Conservation (phyloP, 92 coral and sea anemone genomes). For the Palythoa grandis region DNA sequence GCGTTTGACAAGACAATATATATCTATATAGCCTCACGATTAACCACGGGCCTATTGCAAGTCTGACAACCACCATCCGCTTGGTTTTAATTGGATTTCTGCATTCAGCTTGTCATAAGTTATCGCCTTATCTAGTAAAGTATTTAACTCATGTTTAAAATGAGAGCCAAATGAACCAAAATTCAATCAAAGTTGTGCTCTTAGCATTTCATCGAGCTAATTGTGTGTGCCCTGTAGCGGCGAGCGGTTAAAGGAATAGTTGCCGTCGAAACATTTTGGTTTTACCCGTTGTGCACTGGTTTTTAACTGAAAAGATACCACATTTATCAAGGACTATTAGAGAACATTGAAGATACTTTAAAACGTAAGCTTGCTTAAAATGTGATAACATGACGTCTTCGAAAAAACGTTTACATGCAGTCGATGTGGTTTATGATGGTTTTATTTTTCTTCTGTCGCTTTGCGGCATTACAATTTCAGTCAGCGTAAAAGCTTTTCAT, state of each 20-base stretch:
- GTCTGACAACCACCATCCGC: conserved; percentile 27
- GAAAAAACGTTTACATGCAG: too few relatives aligned
- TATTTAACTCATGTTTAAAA: conserved; percentile 46
- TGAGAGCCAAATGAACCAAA: conserved; percentile 26
- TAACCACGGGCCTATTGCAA: neutral
- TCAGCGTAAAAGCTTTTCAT: too few relatives aligned
- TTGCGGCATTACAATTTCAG: too few relatives aligned
- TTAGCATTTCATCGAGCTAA: conserved; percentile 14
- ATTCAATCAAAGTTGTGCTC: conserved; percentile 12
- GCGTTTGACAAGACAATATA: neutral
- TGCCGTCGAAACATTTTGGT: neutral
- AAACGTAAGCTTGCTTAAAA: too few relatives aligned
- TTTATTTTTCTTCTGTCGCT: too few relatives aligned
- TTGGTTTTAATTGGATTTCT: conserved; percentile 31
- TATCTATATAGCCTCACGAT: neutral
- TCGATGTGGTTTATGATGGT: too few relatives aligned
- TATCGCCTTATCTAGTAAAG: conserved; percentile 38
- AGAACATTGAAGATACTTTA: too few relatives aligned
- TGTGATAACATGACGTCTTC: too few relatives aligned
- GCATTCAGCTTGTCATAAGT: conserved; percentile 22
- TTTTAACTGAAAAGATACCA: too few relatives aligned
- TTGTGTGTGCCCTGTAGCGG: neutral
- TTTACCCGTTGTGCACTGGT: too few relatives aligned
- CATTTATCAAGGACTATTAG: too few relatives aligned
- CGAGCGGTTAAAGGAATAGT: neutral